Evolutionary conservation across 2,113 vertebrate species (phyloP).

Genomic region (Malaclemys terrapin): DNA sequence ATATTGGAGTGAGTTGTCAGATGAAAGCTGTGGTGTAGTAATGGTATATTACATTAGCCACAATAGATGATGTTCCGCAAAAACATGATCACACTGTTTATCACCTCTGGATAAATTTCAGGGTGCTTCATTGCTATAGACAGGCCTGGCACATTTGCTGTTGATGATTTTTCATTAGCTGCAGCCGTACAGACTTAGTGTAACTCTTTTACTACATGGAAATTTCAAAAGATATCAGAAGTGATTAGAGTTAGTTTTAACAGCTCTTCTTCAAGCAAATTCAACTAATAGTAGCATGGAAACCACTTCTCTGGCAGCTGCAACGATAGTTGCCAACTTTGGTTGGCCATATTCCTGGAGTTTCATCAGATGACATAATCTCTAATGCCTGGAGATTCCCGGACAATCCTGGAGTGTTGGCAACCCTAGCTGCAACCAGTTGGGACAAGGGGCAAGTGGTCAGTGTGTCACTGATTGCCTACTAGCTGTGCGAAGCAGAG

Average conservation of each 20-base stretch:
- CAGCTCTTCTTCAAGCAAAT: constrained; percentile 9
- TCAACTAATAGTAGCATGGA: not conserved
- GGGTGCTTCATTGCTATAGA: not conserved
- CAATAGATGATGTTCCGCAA: not conserved
- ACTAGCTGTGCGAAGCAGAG: not conserved
- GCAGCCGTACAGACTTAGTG: not conserved
- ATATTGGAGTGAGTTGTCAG: not conserved
- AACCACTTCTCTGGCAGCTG: not conserved
- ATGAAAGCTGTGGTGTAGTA: not conserved
- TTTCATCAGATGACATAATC: too few species aligned
- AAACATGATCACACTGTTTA: not conserved
- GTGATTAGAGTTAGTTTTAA: not conserved
- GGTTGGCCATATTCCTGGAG: too few species aligned
- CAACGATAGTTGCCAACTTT: not conserved
- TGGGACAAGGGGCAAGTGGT: not conserved
- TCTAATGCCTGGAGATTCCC: too few species aligned
- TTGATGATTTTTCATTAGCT: not conserved
- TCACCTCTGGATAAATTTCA: not conserved
- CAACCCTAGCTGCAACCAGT: too few species aligned
- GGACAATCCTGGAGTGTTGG: too few species aligned
- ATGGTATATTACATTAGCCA: not conserved
- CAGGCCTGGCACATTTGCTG: fast-evolving
- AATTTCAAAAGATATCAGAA: constrained; percentile 19
- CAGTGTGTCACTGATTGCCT: not conserved
- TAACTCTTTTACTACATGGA: not conserved